Conservation (phyloP, 23 tunicate species). For the Ascidia mentula region DNA sequence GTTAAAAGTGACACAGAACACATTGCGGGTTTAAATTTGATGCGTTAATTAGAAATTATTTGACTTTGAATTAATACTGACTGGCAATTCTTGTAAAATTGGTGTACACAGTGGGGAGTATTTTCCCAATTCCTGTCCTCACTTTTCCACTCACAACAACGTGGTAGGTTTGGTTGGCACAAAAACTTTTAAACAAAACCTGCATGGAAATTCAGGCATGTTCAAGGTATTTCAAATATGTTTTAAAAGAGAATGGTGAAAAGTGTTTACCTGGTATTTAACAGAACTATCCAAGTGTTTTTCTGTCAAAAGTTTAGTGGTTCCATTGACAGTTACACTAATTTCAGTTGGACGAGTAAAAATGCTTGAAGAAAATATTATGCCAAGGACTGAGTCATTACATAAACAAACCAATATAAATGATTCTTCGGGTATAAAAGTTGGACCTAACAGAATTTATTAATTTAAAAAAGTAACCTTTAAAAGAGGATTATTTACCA, state of each 20-base stretch:
- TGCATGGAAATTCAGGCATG: background rate
- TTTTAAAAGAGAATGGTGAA: background rate
- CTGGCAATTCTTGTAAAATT: background rate
- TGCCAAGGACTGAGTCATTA: background rate
- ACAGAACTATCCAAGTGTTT: background rate
- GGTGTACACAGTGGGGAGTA: background rate
- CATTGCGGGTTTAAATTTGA: too few species aligned
- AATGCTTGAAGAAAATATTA: background rate
- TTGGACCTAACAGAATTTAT: background rate
- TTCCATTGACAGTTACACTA: background rate
- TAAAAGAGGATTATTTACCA: background rate
- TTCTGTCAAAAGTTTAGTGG: background rate
- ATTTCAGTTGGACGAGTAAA: background rate
- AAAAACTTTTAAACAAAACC: background rate
- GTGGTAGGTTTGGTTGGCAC: background rate
- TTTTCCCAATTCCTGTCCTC: background rate
- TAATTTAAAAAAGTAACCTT: background rate
- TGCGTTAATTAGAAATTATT: too few species aligned
- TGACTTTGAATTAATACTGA: too few species aligned
- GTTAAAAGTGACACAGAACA: too few species aligned
- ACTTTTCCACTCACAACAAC: background rate
- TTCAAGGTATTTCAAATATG: background rate
- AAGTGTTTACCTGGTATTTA: background rate
- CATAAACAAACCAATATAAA: background rate
- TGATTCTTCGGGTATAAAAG: background rate